These are phyloP conservation scores for Trachemys scripta DNA, from an alignment of 2,113 vertebrate species.

Conservation along the genomic window DNA sequence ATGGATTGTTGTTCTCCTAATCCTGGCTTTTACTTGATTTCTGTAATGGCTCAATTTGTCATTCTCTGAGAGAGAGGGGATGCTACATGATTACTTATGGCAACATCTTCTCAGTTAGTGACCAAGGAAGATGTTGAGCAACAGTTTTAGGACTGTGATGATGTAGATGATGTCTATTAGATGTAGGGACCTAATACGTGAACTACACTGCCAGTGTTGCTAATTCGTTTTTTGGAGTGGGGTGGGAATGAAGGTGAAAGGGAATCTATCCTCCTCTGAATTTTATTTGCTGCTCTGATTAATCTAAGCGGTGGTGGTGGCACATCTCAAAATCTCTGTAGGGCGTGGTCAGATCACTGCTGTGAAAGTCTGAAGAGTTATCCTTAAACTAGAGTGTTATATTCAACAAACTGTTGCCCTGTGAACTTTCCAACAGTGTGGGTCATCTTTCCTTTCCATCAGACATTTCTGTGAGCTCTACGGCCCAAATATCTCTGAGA, in stretches of 20 bases:
- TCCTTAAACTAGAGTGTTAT: no score
- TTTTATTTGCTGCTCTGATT: not conserved
- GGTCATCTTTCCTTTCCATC: constrained; percentile 55
- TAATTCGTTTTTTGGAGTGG: not conserved
- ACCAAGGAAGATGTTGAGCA: no score
- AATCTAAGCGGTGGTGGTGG: not conserved
- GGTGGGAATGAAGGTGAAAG: not conserved
- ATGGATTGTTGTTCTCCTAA: not conserved
- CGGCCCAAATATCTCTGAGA: constrained; percentile 27
- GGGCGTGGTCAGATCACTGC: not conserved
- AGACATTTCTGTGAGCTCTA: constrained; percentile 35
- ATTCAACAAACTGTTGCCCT: constrained; percentile 23
- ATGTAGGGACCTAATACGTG: no score
- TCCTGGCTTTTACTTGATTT: not conserved
- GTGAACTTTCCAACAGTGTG: constrained; percentile 53
- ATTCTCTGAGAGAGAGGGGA: not conserved
- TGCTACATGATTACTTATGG: not conserved
- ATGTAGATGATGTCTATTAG: no score
- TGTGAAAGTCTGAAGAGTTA: constrained; percentile 23
- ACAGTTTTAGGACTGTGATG: no score
- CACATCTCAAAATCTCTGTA: constrained; percentile 28
- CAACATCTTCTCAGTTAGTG: no score
- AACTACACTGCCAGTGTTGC: no score
- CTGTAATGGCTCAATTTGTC: not conserved
- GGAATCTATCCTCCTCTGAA: not conserved